Conservation (phyloP, 2,797 vertebrate species). For the Gymnoscopelus microlampas region DNA sequence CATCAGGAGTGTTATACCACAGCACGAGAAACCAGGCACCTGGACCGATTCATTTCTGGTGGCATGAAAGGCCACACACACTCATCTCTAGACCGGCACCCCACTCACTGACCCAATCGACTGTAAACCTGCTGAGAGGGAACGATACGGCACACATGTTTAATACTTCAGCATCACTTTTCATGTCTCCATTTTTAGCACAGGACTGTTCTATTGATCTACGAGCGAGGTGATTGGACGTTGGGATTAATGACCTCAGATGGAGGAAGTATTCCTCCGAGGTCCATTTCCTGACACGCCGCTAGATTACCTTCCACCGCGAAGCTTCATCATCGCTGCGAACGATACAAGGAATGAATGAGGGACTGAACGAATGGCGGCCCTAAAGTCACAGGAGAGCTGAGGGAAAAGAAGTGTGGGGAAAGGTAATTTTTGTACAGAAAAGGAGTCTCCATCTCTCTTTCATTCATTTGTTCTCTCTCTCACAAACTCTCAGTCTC, state of each 20-base stretch:
- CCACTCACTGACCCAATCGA: constrained; percentile 54
- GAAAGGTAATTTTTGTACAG: constrained; percentile 74
- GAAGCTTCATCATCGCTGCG: constrained; percentile 75
- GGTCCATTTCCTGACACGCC: constrained; percentile 79
- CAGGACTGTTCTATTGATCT: constrained; percentile 78
- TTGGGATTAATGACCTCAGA: constrained; percentile 80
- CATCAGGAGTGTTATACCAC: constrained; percentile 19
- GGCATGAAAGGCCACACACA: constrained; percentile 57
- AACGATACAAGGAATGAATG: constrained; percentile 52
- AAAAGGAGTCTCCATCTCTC: constrained; percentile 56
- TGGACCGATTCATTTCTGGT: constrained; percentile 53
- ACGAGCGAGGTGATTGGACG: constrained; percentile 76
- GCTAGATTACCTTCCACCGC: constrained; percentile 78
- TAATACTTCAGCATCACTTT: constrained; percentile 72
- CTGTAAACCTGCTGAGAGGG: constrained; percentile 65
- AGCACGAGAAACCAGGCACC: constrained; percentile 44
- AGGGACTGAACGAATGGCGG: constrained; percentile 59
- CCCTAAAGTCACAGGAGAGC: constrained; percentile 67
- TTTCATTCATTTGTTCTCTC: constrained; percentile 35
- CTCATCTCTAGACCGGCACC: constrained; percentile 4
- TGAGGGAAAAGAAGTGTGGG: constrained; percentile 55
- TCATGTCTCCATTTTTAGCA: constrained; percentile 68
- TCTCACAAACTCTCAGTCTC: constrained; percentile 63
- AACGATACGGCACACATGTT: constrained; percentile 61
- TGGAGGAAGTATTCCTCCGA: constrained; percentile 77